Percentiles rank a stretch among this genome's conserved stretches.
Evolutionary conservation across 2,888 invertebrate species (phyloP).

Genomic region (Machimus rusticus): DNA sequence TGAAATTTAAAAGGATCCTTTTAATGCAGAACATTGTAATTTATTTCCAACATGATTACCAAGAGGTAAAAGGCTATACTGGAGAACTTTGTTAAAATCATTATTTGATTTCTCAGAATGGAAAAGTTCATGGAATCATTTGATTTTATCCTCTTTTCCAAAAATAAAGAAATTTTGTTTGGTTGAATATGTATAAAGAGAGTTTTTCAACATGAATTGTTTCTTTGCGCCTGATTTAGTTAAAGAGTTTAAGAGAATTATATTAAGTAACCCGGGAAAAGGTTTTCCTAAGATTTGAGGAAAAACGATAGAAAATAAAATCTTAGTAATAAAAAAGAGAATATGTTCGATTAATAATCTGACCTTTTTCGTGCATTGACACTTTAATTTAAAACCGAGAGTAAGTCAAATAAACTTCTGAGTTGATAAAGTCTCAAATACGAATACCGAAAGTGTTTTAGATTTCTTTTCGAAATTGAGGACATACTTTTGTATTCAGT

Average conservation of each 20-base stretch:
- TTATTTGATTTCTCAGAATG: background rate
- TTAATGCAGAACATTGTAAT: too few relatives aligned
- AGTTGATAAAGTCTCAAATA: background rate
- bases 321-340: background rate
- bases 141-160: background rate
- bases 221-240: background rate
- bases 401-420: background rate
- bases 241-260: background rate
- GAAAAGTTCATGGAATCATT: background rate
- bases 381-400: background rate
- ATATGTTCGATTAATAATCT: background rate
- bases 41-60: background rate
- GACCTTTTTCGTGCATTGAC: background rate
- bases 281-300: background rate
- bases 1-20: too few relatives aligned
- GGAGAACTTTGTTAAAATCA: background rate
- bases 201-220: background rate
- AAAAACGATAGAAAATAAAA: background rate
- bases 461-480: background rate
- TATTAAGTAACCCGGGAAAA: background rate
- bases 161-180: background rate
- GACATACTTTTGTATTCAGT: background rate
- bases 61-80: background rate
- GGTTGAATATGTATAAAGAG: background rate
- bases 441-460: background rate